These are phyloP conservation scores for Gallinago undulata DNA, from an alignment of 2,113 vertebrate species.

Conservation along the genomic window DNA sequence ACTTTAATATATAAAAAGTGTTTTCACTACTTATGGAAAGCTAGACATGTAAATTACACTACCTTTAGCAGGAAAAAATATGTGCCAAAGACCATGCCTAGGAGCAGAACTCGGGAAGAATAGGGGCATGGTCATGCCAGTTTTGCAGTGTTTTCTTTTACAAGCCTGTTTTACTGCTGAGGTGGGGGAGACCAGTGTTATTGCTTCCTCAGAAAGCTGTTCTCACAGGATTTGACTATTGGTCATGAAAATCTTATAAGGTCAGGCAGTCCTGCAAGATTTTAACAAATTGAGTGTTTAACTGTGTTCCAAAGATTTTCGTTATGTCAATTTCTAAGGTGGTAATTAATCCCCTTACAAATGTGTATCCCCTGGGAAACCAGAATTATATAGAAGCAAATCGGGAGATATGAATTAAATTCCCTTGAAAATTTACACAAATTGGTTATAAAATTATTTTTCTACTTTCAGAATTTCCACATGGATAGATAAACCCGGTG, in stretches of 20 bases:
- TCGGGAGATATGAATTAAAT: not conserved
- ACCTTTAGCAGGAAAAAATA: constrained; percentile 34
- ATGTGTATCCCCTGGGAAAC: not conserved
- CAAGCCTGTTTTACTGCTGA: constrained; percentile 61
- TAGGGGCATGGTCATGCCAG: constrained; percentile 49
- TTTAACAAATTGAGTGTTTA: constrained; percentile 13
- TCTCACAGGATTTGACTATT: constrained; percentile 41
- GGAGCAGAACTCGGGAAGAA: constrained; percentile 46
- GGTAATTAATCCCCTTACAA: not conserved
- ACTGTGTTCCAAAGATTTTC: not conserved
- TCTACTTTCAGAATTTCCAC: not conserved
- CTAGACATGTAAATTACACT: constrained; percentile 63
- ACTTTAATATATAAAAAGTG: constrained; percentile 57
- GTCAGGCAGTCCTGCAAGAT: constrained; percentile 15
- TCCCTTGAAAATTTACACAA: not conserved
- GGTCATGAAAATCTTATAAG: constrained; percentile 40
- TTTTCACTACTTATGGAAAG: constrained; percentile 61
- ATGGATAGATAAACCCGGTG: not conserved
- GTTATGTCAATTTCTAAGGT: not conserved
- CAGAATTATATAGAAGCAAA: not conserved
- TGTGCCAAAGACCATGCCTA: constrained; percentile 54
- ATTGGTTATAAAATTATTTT: not conserved
- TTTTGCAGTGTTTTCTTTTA: constrained; percentile 55
- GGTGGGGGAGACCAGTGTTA: constrained; percentile 23
- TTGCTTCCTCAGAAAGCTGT: constrained; percentile 60